Percentiles rank a stretch among this genome's conserved stretches.
phyloP scores from a whole-genome alignment of 2,113 vertebrate species.

The Cyphomyrus discorhynchus region DNA sequence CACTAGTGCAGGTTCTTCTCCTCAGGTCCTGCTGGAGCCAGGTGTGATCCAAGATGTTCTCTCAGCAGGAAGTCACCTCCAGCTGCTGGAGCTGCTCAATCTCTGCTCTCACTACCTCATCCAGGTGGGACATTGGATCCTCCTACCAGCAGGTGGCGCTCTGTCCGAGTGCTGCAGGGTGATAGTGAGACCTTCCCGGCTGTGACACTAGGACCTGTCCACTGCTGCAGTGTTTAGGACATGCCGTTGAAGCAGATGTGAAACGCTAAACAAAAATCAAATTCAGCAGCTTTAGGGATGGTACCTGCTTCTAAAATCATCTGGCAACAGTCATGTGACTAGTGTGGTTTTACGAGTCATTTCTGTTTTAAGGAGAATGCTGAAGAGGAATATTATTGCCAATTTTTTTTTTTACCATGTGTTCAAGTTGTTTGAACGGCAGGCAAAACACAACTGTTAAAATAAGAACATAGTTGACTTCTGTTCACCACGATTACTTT shows the following conservation, averaged over 20 bases:
- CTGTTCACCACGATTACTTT: not conserved
- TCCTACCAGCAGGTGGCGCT: not conserved
- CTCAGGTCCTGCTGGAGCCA: conserved; percentile 85
- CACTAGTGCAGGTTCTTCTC: conserved; percentile 36
- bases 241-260: not conserved
- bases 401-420: not conserved
- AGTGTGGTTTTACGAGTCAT: not conserved
- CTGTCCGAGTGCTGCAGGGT: not conserved
- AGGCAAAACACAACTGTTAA: not conserved
- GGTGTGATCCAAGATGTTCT: conserved; percentile 88
- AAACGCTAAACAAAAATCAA: not conserved
- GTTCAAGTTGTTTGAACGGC: not conserved
- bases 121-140: conserved; percentile 66
- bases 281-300: not conserved
- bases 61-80: conserved; percentile 92
- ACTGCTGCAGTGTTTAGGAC: not conserved
- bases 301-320: not conserved
- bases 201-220: not conserved
- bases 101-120: conserved; percentile 97
- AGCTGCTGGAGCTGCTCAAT: conserved; percentile 89
- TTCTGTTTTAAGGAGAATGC: not conserved
- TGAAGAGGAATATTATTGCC: not conserved
- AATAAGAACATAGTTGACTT: not conserved
- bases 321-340: not conserved
- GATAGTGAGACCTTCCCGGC: not conserved